Conservation (phyloP, 37 sponge, comb jelly and placozoan genomes). For the Crambe crambe region DNA sequence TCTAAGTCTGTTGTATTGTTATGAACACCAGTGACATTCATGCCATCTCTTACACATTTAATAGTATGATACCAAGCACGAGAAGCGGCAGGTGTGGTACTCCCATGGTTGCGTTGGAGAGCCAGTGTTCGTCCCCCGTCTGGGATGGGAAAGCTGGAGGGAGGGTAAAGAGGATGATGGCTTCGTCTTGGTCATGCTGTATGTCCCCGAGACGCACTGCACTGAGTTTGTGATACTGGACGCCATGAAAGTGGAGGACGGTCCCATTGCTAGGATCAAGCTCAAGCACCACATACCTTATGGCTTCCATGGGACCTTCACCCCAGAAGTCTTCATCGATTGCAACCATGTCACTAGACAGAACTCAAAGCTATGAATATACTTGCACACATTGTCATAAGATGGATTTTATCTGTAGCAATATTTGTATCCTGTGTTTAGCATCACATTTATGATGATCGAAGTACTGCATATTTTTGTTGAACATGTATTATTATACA, state of each 20-base stretch:
- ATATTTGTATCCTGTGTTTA: neutral
- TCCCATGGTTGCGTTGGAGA: conserved; percentile 88
- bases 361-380: conserved; percentile 11
- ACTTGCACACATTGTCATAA: neutral
- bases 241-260: conserved; percentile 67
- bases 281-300: conserved; percentile 86
- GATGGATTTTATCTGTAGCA: neutral
- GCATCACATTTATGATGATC: too few relatives aligned
- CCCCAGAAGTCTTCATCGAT: conserved; percentile 71
- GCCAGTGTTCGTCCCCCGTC: conserved; percentile 85
- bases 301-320: conserved; percentile 93
- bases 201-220: conserved; percentile 72
- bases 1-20: too few relatives aligned
- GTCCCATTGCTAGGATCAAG: conserved; percentile 80
- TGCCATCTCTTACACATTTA: too few relatives aligned
- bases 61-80: conserved; percentile 56
- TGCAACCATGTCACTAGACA: neutral
- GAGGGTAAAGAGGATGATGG: conserved; percentile 87
- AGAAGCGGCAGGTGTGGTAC: conserved; percentile 78
- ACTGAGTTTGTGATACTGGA: conserved; percentile 88
- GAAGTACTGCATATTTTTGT: too few relatives aligned
- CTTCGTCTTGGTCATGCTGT: conserved; percentile 80
- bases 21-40: too few relatives aligned
- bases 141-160: conserved; percentile 38
- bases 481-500: too few relatives aligned